Base-by-base conservation (phyloP, 2,113 vertebrate genomes). In the Oceanites oceanicus region DNA sequence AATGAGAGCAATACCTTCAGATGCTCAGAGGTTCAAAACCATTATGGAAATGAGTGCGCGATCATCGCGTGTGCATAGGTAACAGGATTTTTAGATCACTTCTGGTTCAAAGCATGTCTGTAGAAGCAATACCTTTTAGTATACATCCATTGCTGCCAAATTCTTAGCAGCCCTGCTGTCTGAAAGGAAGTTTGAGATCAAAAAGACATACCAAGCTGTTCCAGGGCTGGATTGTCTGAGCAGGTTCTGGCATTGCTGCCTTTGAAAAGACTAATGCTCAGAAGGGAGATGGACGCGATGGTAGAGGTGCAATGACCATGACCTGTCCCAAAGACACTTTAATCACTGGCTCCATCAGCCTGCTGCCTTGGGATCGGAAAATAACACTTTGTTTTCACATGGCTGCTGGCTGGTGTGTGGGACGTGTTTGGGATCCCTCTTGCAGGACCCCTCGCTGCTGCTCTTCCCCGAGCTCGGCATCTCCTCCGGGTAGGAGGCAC, bases 201-300 rank as follows among this genome's bases (percentile, higher is more conserved):
- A 29, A 44, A 40, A 19, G 32, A 36, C 4, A 0, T 9, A 25
- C 15, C 30, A 5, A 66, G 25, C 44, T 47, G 9, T 59, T 53
- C 56, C 56, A 32, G 56, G 34, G 38, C 49, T 65, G 12, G 56
- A 13, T 53, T 36, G 45, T 23, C 87, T 1, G 1, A 42, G 52
- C 45, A 42, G 40, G 30, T 66, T 61, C 45, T 71, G 40, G 42
- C 29, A 11, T 45, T 25, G 49, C 42, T 52, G 38, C 58, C 45
- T 83, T 50, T 30, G 32, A 12, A 19, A 34, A 61, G 38, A 16
- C 21, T 22, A 10, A 29, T 6, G 56, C 49, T 70, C 7, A 19
- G 56, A 52, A 45, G 56, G 20, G 29, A 29, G 44, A 4, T 17
- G 59, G 22, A 13, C 0, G 0, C 36, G 10, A 6, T n/a, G 44